Evolutionary conservation across 1,140 invertebrate species (phyloP), one percentile per base, ranked within the genome.

Genomic region (Heliconius nattereri): DNA sequence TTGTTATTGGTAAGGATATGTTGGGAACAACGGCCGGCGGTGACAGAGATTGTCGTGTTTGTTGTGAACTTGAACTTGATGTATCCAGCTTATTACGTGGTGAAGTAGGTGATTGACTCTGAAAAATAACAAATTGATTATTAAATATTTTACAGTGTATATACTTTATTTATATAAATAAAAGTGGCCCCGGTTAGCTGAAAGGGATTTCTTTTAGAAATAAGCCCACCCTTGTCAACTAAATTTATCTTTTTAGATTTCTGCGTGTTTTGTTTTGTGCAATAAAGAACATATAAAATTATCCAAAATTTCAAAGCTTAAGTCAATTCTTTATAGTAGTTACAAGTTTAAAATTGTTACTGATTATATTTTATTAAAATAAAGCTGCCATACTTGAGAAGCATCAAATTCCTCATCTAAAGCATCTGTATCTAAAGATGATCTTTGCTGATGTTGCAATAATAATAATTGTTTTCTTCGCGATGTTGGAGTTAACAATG

Each of bases 341-440:
- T 45, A 13, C 5, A 13, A 45, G 13, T 13, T 13, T 45, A 3
- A 45, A 45, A 5, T 45, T 45, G 11, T 45, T 45, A 13, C 0
- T 45, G 13, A 45, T 45, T 5, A 13, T 5, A 9, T 66, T 66
- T 66, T 7, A 3, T 29, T 29, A 45, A 45, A 45, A 16, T 29
- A 66, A 29, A 29, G 5, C 9, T 66, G 26, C 29, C 80, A 80
- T 89, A 95, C 94, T 83, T 95, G 95, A 76, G 95, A 95, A 45
- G 92, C 92, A 86, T 95, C 90, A 87, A 95, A 95, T 85, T 97
- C 96, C 86, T 97, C 97, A 85, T 98, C 97, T 57, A 97, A 91
- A 8, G 96, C 97, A 86, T 98, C 97, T 1, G 97, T 98, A 86
- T 98, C 97, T 92, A 98, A 96, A 0, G 97, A 98, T 75, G 97